Base-by-base conservation (phyloP, 2,113 vertebrate species). In the Coturnix japonica region DNA sequence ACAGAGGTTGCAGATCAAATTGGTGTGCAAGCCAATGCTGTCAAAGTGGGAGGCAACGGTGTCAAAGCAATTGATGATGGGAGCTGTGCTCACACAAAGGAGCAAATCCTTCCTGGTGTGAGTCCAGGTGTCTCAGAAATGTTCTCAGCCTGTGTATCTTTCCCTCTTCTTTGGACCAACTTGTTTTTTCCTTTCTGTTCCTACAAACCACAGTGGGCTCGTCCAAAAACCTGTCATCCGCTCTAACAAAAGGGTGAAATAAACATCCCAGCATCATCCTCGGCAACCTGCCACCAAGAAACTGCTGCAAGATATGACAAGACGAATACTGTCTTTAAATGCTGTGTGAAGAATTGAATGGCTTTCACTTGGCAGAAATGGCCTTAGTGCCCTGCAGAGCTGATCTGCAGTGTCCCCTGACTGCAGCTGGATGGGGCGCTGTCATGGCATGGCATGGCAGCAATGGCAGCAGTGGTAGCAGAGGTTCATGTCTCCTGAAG, bases 201-300 rank as follows among this genome's bases (percentile, higher is more conserved):
- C 75, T 85, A 92, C 61, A 89, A 85, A 87, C 78, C 0, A 0
- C 2, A 2, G 26, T 19, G 57, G 35, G 35, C 69, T 85, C 23
- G 75, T 95, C 92, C 91, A 96, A 94, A 92, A 96, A 93, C 43
- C 94, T 94, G 92, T 94, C 94, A 95, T 83, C 20, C 5, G 18
- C 87, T 80, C 72, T 51, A 92, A 96, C 94, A 91, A 92, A 92
- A 82, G 71, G 56, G 47, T 87, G 85, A 85, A 96, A 94, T 94
- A 94, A 95, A 92, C 84, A 92, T 94, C 75, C 86, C 94, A 93
- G 91, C 89, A 83, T 85, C 87, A 89, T 89, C 69, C 89, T 89
- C 2, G 69, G 95, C 92, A 94, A 47, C 13, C 8, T 93, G 91
- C 94, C 94, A 93, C 65, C 30, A 57, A 94, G 91, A 92, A 95